These are phyloP conservation scores for Phrixothrix hirtus DNA, from an alignment of 2,888 invertebrate species.

Conservation along the genomic window DNA sequence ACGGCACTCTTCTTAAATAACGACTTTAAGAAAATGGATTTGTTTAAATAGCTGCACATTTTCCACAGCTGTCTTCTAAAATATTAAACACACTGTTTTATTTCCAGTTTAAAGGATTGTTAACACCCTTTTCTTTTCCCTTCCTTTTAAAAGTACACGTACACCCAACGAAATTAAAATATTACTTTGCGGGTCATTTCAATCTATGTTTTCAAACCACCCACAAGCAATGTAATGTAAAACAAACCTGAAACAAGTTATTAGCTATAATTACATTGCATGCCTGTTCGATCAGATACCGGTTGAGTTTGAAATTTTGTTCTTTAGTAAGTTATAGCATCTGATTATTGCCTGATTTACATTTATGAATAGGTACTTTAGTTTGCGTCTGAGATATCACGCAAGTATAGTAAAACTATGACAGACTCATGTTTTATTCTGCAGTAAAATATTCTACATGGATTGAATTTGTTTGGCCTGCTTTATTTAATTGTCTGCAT, in stretches of 20 bases:
- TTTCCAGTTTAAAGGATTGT: constrained; percentile 30
- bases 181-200: constrained; percentile 17
- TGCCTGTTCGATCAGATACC: constrained; percentile 45
- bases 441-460: constrained; percentile 16
- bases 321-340: constrained; percentile 54
- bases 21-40: constrained; percentile 41
- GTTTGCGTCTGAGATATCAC: constrained; percentile 40
- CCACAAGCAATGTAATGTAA: constrained; percentile 24
- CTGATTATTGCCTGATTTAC: constrained; percentile 53
- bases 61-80: constrained; percentile 39
- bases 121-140: constrained; percentile 14
- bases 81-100: constrained; percentile 38
- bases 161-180: constrained; percentile 11
- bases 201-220: constrained; percentile 20
- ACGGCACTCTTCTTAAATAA: constrained; percentile 40
- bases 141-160: too few relatives aligned
- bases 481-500: constrained; percentile 14
- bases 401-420: constrained; percentile 45
- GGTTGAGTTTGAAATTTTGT: constrained; percentile 51
- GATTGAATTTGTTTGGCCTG: constrained; percentile 17
- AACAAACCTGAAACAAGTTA: constrained; percentile 50
- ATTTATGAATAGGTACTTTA: constrained; percentile 46
- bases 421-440: constrained; percentile 46
- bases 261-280: constrained; percentile 56
- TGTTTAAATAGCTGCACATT: constrained; percentile 36